Evolutionary conservation across 2,888 invertebrate species (phyloP).

Genomic region (Plagodis dolabraria): DNA sequence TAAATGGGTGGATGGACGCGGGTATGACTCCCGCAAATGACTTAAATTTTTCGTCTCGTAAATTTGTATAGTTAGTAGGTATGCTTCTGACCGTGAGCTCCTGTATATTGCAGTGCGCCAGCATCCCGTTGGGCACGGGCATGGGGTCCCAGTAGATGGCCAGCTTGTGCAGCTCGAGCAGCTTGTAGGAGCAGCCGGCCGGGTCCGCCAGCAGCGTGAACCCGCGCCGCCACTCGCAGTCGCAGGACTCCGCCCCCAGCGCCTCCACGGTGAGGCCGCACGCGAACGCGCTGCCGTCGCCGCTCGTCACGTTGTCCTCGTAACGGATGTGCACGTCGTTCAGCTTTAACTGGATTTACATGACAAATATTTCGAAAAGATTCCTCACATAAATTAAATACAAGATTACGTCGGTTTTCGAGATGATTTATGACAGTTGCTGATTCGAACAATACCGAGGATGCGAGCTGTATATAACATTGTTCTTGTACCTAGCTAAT

Average conservation of each 20-base stretch:
- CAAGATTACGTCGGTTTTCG: too few relatives aligned
- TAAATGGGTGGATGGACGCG: too few relatives aligned
- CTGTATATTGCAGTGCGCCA: slow-evolving; percentile 87
- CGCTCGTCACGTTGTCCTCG: slow-evolving; percentile 91
- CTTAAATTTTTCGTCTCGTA: too few relatives aligned
- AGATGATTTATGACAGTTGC: too few relatives aligned
- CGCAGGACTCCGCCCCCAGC: slow-evolving; percentile 96
- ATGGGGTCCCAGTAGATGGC: slow-evolving; percentile 96
- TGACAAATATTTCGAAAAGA: too few relatives aligned
- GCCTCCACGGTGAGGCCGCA: slow-evolving; percentile 95
- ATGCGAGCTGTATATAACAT: too few relatives aligned
- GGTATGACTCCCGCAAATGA: too few relatives aligned
- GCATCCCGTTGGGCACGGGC: slow-evolving; percentile 80
- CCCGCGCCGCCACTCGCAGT: slow-evolving; percentile 92
- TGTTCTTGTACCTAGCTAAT: too few relatives aligned
- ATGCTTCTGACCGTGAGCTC: slow-evolving; percentile 90
- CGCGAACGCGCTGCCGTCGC: slow-evolving; percentile 89
- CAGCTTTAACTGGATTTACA: slow-evolving; percentile 89
- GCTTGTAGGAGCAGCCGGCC: slow-evolving; percentile 90
- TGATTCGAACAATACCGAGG: too few relatives aligned
- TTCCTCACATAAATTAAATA: too few relatives aligned
- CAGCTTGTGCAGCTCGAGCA: slow-evolving; percentile 94
- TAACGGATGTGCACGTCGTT: slow-evolving; percentile 98
- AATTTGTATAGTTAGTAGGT: too few relatives aligned
- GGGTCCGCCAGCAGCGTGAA: slow-evolving; percentile 87